Conservation (phyloP, 2,797 vertebrate genomes). For the Lemur catta region DNA sequence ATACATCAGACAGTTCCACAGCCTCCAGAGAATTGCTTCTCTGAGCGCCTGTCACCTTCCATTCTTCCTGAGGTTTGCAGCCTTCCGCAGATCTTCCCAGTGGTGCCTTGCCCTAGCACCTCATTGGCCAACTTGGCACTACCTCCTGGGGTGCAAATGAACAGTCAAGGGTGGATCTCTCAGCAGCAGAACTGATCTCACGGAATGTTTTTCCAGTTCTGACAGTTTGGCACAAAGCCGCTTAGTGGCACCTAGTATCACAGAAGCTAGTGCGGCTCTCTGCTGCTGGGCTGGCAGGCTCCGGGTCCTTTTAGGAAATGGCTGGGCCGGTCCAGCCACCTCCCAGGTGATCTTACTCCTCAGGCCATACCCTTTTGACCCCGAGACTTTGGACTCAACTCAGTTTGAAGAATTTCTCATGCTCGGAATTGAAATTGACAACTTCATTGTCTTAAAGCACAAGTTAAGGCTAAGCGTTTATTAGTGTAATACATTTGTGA, state of each 20-base stretch:
- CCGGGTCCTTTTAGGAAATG: conserved; percentile 29
- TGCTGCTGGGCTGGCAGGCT: neutral
- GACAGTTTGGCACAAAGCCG: conserved; percentile 2
- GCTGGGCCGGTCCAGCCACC: neutral
- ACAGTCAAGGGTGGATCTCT: conserved; percentile 4
- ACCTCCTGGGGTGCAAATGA: neutral
- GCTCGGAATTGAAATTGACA: neutral
- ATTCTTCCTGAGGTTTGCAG: neutral
- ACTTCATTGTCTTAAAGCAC: conserved; percentile 30
- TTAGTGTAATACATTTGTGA: neutral
- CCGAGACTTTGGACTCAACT: neutral
- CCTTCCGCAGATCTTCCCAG: neutral
- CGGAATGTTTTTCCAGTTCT: conserved; percentile 1
- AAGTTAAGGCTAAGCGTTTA: neutral
- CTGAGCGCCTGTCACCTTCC: neutral
- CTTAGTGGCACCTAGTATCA: neutral
- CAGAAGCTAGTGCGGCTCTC: neutral
- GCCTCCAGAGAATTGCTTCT: neutral
- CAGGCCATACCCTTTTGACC: conserved; percentile 35
- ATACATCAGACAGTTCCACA: neutral
- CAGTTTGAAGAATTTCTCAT: conserved; percentile 26
- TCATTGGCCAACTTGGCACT: neutral
- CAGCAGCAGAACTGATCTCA: conserved; percentile 14
- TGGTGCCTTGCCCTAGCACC: neutral
- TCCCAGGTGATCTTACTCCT: conserved; percentile 4